Evolutionary conservation across 1,140 invertebrate genomes (phyloP).

Genomic region (Listronotus bonariensis): DNA sequence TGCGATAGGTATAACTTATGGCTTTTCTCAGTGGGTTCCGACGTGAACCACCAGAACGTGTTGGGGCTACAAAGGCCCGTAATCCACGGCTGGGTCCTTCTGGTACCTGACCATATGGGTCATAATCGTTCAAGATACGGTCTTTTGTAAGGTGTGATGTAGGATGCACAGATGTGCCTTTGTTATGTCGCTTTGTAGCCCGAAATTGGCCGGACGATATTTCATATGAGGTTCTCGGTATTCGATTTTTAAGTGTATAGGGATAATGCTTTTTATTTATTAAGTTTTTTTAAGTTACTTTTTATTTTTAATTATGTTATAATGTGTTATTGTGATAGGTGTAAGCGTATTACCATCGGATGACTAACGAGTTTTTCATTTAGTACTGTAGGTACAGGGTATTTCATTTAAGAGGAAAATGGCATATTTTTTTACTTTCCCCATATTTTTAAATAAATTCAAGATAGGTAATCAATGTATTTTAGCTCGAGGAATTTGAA

Average conservation of each 20-base stretch:
- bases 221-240: constrained; percentile 19
- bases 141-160: constrained; percentile 44
- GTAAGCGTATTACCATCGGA: no score
- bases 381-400: no score
- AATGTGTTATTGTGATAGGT: neutral
- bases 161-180: constrained; percentile 42
- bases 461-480: no score
- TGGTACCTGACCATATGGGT: constrained; percentile 14
- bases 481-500: no score
- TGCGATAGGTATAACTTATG: constrained; percentile 36
- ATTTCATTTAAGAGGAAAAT: no score
- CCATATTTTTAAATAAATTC: no score
- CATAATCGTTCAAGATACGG: constrained; percentile 24
- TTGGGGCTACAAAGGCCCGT: constrained; percentile 18
- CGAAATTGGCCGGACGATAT: constrained; percentile 36
- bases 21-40: constrained; percentile 42
- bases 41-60: constrained; percentile 20
- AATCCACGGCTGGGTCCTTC: constrained; percentile 6
- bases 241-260: constrained; percentile 6
- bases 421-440: no score
- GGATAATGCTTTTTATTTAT: no score
- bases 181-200: constrained; percentile 36
- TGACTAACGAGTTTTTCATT: no score
- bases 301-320: neutral
- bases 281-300: neutral